Conservation (phyloP, 2,797 vertebrate genomes). For the Phylloscopus collybita region DNA sequence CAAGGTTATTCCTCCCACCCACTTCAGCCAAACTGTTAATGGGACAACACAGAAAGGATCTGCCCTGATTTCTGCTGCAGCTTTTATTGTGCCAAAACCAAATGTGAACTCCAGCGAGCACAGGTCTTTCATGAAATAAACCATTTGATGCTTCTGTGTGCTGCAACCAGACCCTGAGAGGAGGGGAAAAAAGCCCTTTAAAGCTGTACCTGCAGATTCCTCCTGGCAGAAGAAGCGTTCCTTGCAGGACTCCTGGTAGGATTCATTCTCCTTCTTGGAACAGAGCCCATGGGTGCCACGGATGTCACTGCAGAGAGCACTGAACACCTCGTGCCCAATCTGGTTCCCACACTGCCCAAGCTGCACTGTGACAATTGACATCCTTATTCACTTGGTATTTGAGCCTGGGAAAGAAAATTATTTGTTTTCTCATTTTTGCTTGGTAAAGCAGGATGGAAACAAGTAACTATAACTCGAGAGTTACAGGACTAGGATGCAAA, state of each 20-base stretch:
- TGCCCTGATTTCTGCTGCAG: neutral
- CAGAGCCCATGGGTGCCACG: slow-evolving; percentile 68
- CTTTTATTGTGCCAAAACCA: neutral
- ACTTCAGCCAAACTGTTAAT: neutral
- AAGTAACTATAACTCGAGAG: neutral
- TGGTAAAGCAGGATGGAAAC: neutral
- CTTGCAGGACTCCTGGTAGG: slow-evolving; percentile 77
- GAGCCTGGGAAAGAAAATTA: neutral
- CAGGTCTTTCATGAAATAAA: neutral
- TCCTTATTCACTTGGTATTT: slow-evolving; percentile 40
- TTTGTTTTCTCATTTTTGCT: neutral
- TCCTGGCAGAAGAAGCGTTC: slow-evolving; percentile 88
- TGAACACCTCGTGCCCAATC: slow-evolving; percentile 88
- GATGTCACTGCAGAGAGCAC: slow-evolving; percentile 79
- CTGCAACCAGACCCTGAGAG: neutral
- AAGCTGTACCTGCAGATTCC: slow-evolving; percentile 78
- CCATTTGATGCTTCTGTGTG: neutral
- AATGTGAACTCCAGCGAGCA: neutral
- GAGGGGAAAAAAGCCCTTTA: neutral
- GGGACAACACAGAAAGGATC: neutral
- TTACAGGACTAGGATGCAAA: neutral
- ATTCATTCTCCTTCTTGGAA: slow-evolving; percentile 74
- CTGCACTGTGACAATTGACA: slow-evolving; percentile 92
- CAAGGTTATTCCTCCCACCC: neutral
- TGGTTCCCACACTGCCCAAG: slow-evolving; percentile 99